Base-by-base conservation (phyloP, 92 coral and sea anemone genomes). In the Nematostella vectensis region DNA sequence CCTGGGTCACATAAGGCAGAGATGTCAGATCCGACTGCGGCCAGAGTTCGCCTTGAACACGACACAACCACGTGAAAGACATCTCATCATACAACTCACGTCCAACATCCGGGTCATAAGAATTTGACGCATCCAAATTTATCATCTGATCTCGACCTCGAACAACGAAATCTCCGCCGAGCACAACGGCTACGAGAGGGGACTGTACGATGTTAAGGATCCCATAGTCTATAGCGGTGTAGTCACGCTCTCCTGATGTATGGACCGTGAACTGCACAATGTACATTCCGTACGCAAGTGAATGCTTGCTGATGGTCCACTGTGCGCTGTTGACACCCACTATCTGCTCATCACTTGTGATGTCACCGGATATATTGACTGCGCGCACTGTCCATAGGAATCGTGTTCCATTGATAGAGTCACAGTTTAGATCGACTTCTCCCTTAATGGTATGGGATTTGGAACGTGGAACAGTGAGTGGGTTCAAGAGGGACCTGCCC, bases 91-190 rank as follows among this genome's bases (percentile, higher is more conserved):
- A 26, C 38, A 51, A 42, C 10, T 38, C 51, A 29, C 23, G 19
- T 29, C 74, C 69, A 0, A 60, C 54, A 54, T 59, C 74, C 11
- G 81, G 75, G 50, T 74, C 81, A 47, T 67, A 59, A 2, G 81
- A 74, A 18, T 20, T 39, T 2, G 81, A 67, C 2, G 81, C 81
- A n/a, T 74, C 68, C 2, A 74, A 54, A 19, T 27, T 57, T 29
- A 63, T 23, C 12, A 44, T 25, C 6, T 67, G 49, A 19, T 47
- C 57, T 25, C 53, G 57, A 26, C 79, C 79, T 22, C 24, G 54
- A 22, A 47, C 11, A 0, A 64, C 48, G 2, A 20, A 31, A 13
- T 48, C 48, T 16, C 79, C 79, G 21, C 79, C 79, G 27, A 45
- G 49, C 3, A 72, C 55, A 11, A 27, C 19, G 26, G 73, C 80